Base-by-base conservation (phyloP, 2,888 invertebrate species). In the Aphidoletes aphidimyza region DNA sequence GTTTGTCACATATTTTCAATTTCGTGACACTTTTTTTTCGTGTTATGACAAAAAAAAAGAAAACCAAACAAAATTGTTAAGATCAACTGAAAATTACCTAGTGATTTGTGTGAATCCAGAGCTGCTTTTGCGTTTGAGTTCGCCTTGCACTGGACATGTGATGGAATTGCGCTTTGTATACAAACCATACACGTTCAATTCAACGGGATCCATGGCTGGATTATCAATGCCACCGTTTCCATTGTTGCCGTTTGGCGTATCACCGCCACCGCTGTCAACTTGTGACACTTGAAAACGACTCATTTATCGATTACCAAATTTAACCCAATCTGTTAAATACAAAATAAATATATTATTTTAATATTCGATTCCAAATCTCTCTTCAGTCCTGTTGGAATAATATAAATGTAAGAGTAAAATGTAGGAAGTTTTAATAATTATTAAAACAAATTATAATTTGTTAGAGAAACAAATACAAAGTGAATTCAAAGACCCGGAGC, bases 261-360 rank as follows among this genome's bases (percentile, higher is more conserved):
- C 84, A 1, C 22, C 83, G 14, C 84, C 59, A 37, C 37, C 84
- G 5, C 22, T 83, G 17, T 85, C 69, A 36, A 85, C 86, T 59
- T 85, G 85, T 19, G 85, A 69, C n/a, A 86, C 85, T 69, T 85
- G 84, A 85, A 86, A 86, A 22, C 86, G 86, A 85, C 85, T 85
- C 86, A 86, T 86, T 36, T 83, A 84, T 69, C 34, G n/a, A 69
- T 69, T 69, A 9, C 6, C 39, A 69, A 14, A 30, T 14, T 30
- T 14, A 69, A 30, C n/a, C 5, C 14, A 9, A 69, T 69, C 69
- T 69, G 34, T 26, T n/a, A 69, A 69, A 69, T 39, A 47, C 17
- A 47, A 47, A n/a, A 14, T 11, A 47, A 47, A 11, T 11, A 47
- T 19, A 11, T 47, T 47, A 14, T 47, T 47, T 17, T 47, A 42